Percentiles rank a stretch among this genome's conserved stretches.
Evolutionary conservation across 1,140 invertebrate species (phyloP).

Genomic region (Lepeophtheirus salmonis): DNA sequence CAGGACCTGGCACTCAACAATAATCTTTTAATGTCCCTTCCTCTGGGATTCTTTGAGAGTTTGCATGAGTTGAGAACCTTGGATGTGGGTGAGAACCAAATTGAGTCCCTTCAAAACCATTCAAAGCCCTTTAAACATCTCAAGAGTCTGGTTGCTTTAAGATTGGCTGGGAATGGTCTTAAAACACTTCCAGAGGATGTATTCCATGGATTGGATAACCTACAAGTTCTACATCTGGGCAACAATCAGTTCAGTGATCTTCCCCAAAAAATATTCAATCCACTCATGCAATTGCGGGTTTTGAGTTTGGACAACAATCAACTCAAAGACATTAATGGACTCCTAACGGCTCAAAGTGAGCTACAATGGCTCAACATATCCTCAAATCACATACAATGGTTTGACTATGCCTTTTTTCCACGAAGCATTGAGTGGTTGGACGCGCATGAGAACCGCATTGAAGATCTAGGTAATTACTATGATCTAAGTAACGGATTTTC

Average conservation of each 20-base stretch:
- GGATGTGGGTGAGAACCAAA: background rate
- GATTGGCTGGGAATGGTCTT: background rate
- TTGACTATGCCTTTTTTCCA: conserved; percentile 71
- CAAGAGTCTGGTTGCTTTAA: background rate
- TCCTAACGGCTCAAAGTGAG: conserved; percentile 59
- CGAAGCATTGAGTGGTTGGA: conserved; percentile 64
- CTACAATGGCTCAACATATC: conserved; percentile 75
- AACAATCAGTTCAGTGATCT: conserved; percentile 55
- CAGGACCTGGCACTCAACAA: conserved; percentile 64
- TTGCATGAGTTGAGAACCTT: background rate
- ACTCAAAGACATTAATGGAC: conserved; percentile 57
- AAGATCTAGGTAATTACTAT: conserved; percentile 64
- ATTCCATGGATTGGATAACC: conserved; percentile 46
- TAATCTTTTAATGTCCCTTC: conserved; percentile 51
- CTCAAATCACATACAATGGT: conserved; percentile 69
- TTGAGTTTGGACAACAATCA: conserved; percentile 64
- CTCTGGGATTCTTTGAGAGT: conserved; percentile 31
- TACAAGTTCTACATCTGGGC: conserved; percentile 56
- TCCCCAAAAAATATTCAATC: conserved; percentile 55
- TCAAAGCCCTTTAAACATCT: background rate
- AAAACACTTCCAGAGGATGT: conserved; percentile 24
- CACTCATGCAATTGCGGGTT: conserved; percentile 56
- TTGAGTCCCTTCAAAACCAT: background rate
- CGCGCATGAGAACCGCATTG: conserved; percentile 66
- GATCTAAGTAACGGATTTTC: conserved; percentile 44